These are phyloP conservation scores for Aegypius monachus DNA, from an alignment of 2,113 vertebrate genomes.

Conservation along the genomic window DNA sequence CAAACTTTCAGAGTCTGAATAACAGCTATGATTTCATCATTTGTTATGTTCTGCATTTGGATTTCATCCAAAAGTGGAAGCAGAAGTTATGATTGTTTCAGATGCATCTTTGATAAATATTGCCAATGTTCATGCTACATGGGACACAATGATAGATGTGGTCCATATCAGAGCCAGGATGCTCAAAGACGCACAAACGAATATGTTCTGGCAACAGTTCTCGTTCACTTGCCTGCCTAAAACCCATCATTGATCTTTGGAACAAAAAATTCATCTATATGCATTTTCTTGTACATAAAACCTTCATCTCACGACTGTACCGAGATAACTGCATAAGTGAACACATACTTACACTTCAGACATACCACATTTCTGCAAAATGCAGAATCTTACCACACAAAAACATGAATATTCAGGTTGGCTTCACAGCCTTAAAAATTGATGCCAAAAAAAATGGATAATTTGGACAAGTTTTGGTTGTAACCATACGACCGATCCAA, in stretches of 20 bases:
- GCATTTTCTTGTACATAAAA: background rate
- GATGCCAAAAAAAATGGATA: background rate
- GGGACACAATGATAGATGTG: background rate
- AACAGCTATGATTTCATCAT: background rate
- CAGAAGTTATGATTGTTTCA: background rate
- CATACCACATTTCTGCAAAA: background rate
- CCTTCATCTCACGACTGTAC: background rate
- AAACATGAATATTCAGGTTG: background rate
- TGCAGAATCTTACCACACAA: background rate
- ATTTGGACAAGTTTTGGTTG: background rate
- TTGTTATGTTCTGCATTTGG: background rate
- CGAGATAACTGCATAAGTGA: accelerated
- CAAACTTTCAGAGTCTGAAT: background rate
- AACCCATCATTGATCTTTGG: background rate
- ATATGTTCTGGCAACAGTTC: background rate
- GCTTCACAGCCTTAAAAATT: background rate
- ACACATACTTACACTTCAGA: background rate
- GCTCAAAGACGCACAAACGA: background rate
- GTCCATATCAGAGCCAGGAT: background rate
- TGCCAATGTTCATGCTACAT: background rate
- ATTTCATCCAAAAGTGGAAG: background rate
- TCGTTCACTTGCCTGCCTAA: background rate
- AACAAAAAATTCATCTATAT: background rate
- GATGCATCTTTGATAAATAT: background rate
- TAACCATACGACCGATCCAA: background rate